These are phyloP conservation scores for Catajapyx aquilonaris DNA, from an alignment of 1,140 invertebrate species.

Conservation along the genomic window DNA sequence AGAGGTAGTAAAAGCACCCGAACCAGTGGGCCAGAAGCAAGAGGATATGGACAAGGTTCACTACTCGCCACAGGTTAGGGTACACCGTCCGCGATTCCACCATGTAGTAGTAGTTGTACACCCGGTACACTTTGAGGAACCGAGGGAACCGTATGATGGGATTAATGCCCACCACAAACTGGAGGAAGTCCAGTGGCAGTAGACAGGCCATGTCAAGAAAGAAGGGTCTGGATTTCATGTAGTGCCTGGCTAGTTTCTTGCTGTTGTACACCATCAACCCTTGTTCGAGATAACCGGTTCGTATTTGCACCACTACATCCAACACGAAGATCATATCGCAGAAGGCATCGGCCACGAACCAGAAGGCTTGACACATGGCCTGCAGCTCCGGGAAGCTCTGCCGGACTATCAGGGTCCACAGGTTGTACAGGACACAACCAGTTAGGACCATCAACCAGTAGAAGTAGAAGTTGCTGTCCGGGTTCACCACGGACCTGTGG, in stretches of 20 bases:
- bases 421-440: slow-evolving; percentile 75
- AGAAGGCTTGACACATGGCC: slow-evolving; percentile 29
- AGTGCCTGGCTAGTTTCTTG: slow-evolving; percentile 71
- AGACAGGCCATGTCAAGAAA: slow-evolving; percentile 63
- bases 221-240: slow-evolving; percentile 64
- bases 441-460: slow-evolving; percentile 83
- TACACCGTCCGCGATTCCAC: slow-evolving; percentile 85
- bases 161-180: slow-evolving; percentile 52
- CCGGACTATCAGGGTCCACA: slow-evolving; percentile 85
- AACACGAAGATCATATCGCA: slow-evolving; percentile 68
- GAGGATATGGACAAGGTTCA: slow-evolving; percentile 85
- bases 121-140: slow-evolving; percentile 69
- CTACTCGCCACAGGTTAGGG: slow-evolving; percentile 88
- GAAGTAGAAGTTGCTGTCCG: slow-evolving; percentile 87
- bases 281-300: slow-evolving; percentile 89
- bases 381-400: slow-evolving; percentile 84
- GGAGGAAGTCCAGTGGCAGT: slow-evolving; percentile 68
- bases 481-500: slow-evolving; percentile 74
- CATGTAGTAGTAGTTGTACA: slow-evolving; percentile 86
- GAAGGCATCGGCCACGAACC: slow-evolving; percentile 60
- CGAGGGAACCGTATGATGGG: slow-evolving; percentile 62
- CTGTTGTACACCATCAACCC: slow-evolving; percentile 84
- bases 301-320: slow-evolving; percentile 73
- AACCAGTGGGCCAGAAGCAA: slow-evolving; percentile 92
- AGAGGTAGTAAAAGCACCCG: slow-evolving; percentile 87